Conservation (phyloP, 2,888 invertebrate genomes). For the Acleris sparsana region DNA sequence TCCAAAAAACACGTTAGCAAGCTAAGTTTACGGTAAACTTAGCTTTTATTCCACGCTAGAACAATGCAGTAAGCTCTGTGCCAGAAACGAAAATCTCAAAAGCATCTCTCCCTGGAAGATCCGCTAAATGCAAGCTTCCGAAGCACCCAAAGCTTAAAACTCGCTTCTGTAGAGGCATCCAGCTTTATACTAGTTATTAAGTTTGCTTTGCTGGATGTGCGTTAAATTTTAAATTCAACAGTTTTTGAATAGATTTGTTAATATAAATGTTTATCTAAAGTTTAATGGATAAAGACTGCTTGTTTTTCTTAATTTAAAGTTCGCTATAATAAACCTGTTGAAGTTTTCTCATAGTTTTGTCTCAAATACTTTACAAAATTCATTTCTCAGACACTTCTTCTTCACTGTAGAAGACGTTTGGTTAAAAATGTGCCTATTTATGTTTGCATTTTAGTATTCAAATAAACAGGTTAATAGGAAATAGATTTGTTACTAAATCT, state of each 20-base stretch:
- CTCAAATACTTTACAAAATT: too few species aligned
- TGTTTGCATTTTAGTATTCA: too few species aligned
- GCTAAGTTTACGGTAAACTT: too few species aligned
- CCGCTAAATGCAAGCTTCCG: conserved; percentile 43
- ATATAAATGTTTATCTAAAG: neutral
- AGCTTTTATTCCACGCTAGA: conserved; percentile 31
- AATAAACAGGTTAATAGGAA: too few species aligned
- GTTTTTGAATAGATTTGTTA: conserved; percentile 1
- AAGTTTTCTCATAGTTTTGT: too few species aligned
- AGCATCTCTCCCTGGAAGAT: conserved; percentile 45
- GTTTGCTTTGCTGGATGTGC: neutral
- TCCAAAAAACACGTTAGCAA: too few species aligned
- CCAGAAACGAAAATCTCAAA: conserved; percentile 54
- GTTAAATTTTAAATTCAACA: conserved; percentile 42
- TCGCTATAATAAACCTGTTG: too few species aligned
- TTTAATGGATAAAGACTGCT: neutral
- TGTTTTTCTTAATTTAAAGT: neutral
- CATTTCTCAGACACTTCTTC: too few species aligned
- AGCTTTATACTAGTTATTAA: conserved; percentile 15
- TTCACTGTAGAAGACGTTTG: too few species aligned
- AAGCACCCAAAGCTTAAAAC: conserved; percentile 57
- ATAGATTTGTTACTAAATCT: too few species aligned
- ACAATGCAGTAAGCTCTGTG: conserved; percentile 34
- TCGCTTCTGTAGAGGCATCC: conserved; percentile 52
- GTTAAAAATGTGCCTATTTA: too few species aligned